Evolutionary conservation across 2,797 vertebrate genomes (phyloP), one percentile per base, ranked within the genome.

Genomic region (Microhierax caerulescens): DNA sequence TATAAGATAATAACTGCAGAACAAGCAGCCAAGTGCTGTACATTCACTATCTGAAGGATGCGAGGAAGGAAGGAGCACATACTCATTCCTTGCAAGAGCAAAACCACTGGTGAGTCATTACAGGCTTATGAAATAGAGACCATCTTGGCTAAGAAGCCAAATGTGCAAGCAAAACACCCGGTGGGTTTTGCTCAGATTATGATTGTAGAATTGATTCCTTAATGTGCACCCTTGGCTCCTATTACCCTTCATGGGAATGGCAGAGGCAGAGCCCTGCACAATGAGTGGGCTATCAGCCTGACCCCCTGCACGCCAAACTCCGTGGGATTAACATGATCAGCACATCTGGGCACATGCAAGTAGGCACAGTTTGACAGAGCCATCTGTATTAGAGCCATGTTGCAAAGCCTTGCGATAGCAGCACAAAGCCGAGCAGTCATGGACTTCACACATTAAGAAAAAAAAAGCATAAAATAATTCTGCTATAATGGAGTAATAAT

Each of bases 281-380:
- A n/a, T 0, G 7, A 51, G 28, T 9, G 8, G 59, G 30, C 16
- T 24, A 2, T 5, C 21, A 24, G n/a, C 65, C 57, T 2, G 9
- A n/a, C 57, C 30, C 13, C 41, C 56, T 7, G 20, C 70, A 34
- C 13, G 0, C 5, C 47, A 22, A 3, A 18, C 13, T 28, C 48
- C 5, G 0, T 0, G 8, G 68, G n/a, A 50, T 34, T 9, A 13
- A 4, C 1, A 1, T 43, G 2, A 8, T 1, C 1, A 67, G 22
- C 56, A 11, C 56, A 36, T 60, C 70, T 37, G 59, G 60, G 37
- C 6, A 1, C 13, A 8, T 2, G 23, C 41, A n/a, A 36, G 36
- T 2, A 12, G 59, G 12, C 21, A 5, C 25, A 2, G 39, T 5
- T 15, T 7, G 21, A 19, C 1, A 28, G 23, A 25, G 7, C 41